Base-by-base conservation (phyloP, 2,113 vertebrate species). In the Chloebia gouldiae region DNA sequence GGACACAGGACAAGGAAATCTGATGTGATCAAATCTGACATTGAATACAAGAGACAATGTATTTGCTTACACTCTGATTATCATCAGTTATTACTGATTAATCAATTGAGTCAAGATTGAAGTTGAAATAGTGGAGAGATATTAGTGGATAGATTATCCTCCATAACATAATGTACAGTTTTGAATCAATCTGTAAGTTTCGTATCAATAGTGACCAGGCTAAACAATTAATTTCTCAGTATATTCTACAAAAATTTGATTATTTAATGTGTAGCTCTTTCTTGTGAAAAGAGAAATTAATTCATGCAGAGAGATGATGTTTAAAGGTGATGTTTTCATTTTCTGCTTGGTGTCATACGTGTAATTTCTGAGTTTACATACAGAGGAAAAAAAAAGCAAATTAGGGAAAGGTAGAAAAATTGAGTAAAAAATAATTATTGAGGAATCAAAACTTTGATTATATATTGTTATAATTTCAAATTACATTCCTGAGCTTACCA, bases 11-110 rank as follows among this genome's bases (percentile, higher is more conserved):
- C 47, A 79, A 85, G 16, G 61, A 82, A 94, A 86, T 61, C 27
- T 90, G 79, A 92, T 51, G 44, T 80, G 57, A 94, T 92, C 44
- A 76, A 95, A 93, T 13, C 63, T 92, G 86, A 95, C 82, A 77
- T 18, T 92, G 71, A 90, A 86, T 56, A 87, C 18, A 37, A 71
- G 23, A 90, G 40, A 64, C 39, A 16, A 63, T 42, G 47, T 85
- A 81, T 88, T 88, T 92, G 79, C 49, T 82, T 64, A 86, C 8
- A 63, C 37, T 11, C 33, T 88, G 75, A 85, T 93, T 81, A 95
- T 88, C n/a, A 76, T 54, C 63, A 85, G 81, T 88, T 95, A 94
- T 85, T 90, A 72, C 49, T 25, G 57, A 80, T 88, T 92, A 92
- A 93, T 90, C 88, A 90, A 51, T 93, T 90, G 82, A 76, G 33